These are phyloP conservation scores for Lethenteron camtschaticum DNA, from an alignment of 2,113 vertebrate genomes.

Conservation along the genomic window DNA sequence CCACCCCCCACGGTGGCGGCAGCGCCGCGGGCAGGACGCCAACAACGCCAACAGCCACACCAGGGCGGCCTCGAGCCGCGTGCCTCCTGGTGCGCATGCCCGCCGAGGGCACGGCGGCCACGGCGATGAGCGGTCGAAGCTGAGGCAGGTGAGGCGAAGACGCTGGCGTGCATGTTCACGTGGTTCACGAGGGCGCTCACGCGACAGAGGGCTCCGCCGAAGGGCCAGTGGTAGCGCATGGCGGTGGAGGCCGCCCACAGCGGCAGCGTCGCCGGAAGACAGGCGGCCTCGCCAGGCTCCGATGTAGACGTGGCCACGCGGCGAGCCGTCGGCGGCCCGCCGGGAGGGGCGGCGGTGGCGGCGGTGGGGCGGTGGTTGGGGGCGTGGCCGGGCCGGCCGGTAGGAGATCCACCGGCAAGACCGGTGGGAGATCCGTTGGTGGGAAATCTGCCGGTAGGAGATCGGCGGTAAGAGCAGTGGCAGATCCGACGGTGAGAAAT, in stretches of 20 bases:
- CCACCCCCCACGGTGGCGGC: slow-evolving; percentile 38
- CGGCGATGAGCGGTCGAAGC: slow-evolving; percentile 67
- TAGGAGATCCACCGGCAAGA: no score
- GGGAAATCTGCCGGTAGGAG: no score
- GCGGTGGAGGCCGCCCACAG: slow-evolving; percentile 69
- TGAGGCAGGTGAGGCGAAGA: slow-evolving; percentile 76
- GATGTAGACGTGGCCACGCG: slow-evolving; percentile 57
- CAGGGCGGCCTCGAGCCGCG: slow-evolving; percentile 17
- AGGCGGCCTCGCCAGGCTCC: slow-evolving; percentile 58
- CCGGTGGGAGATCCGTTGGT: no score
- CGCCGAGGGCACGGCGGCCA: slow-evolving; percentile 33
- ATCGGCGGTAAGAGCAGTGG: no score
- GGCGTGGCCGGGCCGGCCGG: no score
- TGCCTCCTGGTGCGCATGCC: slow-evolving; percentile 20
- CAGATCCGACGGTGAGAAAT: slow-evolving; percentile 17
- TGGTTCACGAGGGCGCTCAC: slow-evolving; percentile 72
- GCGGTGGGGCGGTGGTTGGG: no score
- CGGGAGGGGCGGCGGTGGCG: no score
- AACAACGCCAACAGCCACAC: slow-evolving; percentile 22
- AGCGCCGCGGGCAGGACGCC: slow-evolving; percentile 39
- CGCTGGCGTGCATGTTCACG: slow-evolving; percentile 85
- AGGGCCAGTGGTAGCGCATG: slow-evolving; percentile 68
- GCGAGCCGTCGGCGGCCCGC: slow-evolving; percentile 17
- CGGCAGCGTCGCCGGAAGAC: slow-evolving; percentile 55
- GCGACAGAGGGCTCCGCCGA: slow-evolving; percentile 54